phyloP scores from a whole-genome alignment of 2,113 vertebrate genomes.

The Myotis lucifugus region DNA sequence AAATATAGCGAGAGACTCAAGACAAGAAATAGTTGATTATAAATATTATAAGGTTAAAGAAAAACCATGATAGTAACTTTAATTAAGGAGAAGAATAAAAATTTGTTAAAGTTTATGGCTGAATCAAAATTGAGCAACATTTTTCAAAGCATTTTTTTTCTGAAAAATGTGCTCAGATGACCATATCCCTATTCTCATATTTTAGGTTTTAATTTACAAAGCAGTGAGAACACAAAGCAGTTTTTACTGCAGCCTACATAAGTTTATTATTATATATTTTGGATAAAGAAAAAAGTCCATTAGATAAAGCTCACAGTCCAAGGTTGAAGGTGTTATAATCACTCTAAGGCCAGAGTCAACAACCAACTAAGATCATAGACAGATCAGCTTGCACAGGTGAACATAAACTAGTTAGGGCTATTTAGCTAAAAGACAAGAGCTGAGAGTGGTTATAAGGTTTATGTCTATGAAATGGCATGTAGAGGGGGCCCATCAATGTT shows the following conservation, averaged over 20 bases:
- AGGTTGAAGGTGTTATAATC: neutral
- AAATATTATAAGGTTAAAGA: neutral
- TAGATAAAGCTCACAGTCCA: neutral
- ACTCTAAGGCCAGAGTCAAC: neutral
- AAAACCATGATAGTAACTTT: neutral
- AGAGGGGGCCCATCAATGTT: neutral
- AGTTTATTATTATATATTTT: neutral
- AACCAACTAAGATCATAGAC: neutral
- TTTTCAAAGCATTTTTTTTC: neutral
- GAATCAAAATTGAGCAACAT: neutral
- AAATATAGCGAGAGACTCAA: neutral
- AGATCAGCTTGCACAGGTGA: neutral
- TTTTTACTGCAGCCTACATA: neutral
- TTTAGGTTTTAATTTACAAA: constrained; percentile 28
- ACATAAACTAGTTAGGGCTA: neutral
- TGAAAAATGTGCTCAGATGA: neutral
- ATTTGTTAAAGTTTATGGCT: neutral
- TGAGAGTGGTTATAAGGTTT: neutral
- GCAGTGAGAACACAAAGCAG: neutral
- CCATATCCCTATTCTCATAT: neutral
- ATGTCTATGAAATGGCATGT: neutral
- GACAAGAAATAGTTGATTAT: neutral
- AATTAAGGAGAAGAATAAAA: neutral
- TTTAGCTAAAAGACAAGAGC: neutral
- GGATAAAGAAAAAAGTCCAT: neutral